phyloP scores from a whole-genome alignment of 92 coral and sea anemone genomes.

The Palythoa caribaeorum region DNA sequence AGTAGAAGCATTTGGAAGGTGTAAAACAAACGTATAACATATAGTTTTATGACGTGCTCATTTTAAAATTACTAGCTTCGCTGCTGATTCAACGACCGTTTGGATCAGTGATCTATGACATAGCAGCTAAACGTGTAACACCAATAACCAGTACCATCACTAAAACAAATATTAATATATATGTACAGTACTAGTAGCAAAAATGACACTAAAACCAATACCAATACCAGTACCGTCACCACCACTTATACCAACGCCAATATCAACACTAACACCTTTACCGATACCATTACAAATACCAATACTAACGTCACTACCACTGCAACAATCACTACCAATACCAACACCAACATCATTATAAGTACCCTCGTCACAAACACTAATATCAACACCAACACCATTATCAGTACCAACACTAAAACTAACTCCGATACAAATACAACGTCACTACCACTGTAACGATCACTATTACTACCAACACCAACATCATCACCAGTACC shows the following conservation, averaged over 20 bases:
- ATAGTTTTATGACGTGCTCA: neutral
- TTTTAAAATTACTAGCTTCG: no score
- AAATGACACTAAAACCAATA: neutral
- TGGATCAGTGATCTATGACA: no score
- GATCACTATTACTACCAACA: neutral
- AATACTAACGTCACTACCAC: no score
- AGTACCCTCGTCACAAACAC: neutral
- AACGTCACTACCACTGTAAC: no score
- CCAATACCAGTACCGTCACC: neutral
- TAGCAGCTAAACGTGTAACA: no score
- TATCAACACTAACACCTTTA: neutral
- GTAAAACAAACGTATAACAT: neutral
- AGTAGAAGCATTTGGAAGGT: neutral
- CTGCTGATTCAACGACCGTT: no score
- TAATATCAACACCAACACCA: neutral
- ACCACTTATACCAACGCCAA: neutral
- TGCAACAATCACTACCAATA: neutral
- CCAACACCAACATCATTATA: neutral
- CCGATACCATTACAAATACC: neutral
- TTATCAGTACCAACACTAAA: neutral
- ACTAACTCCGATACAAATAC: no score
- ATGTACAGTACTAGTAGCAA: no score
- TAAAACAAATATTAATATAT: no score
- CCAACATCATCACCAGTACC: neutral
- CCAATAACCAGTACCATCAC: no score